Evolutionary conservation across 2,888 invertebrate species (phyloP).

Genomic region (Leucophenga montana): DNA sequence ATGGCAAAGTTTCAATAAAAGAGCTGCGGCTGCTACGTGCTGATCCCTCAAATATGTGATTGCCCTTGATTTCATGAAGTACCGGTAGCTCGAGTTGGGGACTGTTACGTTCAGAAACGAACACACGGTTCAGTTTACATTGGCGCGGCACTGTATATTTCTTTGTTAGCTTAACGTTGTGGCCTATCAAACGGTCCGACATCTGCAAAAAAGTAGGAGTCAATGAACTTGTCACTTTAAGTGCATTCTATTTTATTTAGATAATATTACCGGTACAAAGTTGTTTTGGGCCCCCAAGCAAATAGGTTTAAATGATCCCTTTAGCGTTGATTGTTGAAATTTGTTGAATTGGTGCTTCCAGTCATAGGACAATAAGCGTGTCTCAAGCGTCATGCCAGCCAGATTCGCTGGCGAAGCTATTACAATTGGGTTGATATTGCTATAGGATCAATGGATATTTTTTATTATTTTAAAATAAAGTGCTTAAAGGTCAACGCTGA

Average conservation of each 20-base stretch:
- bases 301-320: conserved; percentile 78
- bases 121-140: conserved; percentile 51
- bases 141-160: conserved; percentile 47
- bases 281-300: conserved; percentile 77
- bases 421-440: conserved; percentile 77
- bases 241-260: too few relatives aligned
- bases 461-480: not conserved
- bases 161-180: conserved; percentile 54
- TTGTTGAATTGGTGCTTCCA: conserved; percentile 79
- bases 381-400: conserved; percentile 78
- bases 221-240: not conserved
- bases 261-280: conserved; percentile 75
- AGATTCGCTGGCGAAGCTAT: conserved; percentile 78
- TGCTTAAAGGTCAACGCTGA: not conserved
- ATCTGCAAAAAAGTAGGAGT: conserved; percentile 43
- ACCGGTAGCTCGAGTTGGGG: conserved; percentile 73
- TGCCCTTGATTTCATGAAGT: conserved; percentile 62
- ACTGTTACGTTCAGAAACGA: conserved; percentile 68
- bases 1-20: conserved; percentile 75
- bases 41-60: conserved; percentile 45
- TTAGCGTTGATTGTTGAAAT: conserved; percentile 78
- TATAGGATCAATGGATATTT: conserved; percentile 59
- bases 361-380: conserved; percentile 77
- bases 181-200: conserved; percentile 54
- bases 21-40: conserved; percentile 76